A percentile compares a stretch with the other conserved stretches of the same genome.
These are phyloP conservation scores for Peromyscus polionotus DNA, from an alignment of 2,113 vertebrate species.

Conservation along the genomic window DNA sequence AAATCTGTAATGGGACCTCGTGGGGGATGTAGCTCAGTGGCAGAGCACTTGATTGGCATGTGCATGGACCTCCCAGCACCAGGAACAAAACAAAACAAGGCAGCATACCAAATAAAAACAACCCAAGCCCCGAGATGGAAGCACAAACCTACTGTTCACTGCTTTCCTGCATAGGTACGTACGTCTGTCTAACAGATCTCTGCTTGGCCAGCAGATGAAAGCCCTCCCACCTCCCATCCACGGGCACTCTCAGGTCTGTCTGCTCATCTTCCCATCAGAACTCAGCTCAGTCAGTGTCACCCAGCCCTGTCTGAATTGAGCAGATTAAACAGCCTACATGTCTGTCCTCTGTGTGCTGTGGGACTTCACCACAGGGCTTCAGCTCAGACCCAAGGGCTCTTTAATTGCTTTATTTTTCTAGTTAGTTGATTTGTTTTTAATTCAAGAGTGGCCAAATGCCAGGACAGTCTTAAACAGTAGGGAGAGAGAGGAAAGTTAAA, in stretches of 20 bases:
- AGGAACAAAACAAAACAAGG: not conserved
- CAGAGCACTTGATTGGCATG: not conserved
- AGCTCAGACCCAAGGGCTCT: not conserved
- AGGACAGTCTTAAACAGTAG: not conserved
- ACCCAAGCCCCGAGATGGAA: not conserved
- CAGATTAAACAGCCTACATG: not conserved
- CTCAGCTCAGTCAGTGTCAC: not conserved
- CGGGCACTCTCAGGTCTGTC: accelerated
- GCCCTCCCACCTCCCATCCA: accelerated
- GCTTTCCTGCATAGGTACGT: not conserved
- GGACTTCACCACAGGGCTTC: not conserved
- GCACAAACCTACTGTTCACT: no score
- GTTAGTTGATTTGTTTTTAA: not conserved
- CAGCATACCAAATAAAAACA: not conserved
- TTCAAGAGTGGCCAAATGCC: not conserved
- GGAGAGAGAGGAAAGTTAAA: not conserved
- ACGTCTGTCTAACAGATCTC: not conserved
- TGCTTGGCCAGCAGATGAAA: not conserved
- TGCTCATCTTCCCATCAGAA: not conserved
- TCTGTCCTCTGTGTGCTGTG: no score
- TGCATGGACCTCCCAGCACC: not conserved
- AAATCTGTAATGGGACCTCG: not conserved
- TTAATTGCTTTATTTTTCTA: not conserved
- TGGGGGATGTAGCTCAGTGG: not conserved
- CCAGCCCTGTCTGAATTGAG: no score